Evolutionary conservation across 1,140 invertebrate species (phyloP).

Genomic region (Eulimnadia texana): DNA sequence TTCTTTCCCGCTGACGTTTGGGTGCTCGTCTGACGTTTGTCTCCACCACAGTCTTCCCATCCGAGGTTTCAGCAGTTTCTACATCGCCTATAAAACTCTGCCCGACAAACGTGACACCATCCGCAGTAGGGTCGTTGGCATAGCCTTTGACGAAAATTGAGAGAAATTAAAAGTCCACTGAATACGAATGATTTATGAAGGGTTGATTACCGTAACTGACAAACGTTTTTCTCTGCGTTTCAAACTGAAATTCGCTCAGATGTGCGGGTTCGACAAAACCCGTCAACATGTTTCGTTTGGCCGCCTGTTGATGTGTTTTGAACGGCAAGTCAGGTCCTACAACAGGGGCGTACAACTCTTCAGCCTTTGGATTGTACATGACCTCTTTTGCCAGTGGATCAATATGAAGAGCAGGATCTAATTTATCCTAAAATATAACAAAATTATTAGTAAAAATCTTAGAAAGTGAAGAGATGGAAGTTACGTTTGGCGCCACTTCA

Average conservation of each 20-base stretch:
- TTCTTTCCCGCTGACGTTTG: constrained; percentile 80
- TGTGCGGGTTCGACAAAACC: constrained; percentile 91
- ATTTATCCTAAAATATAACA: constrained; percentile 30
- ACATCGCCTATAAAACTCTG: constrained; percentile 11
- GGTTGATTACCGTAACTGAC: constrained; percentile 56
- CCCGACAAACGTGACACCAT: constrained; percentile 29
- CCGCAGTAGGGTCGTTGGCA: constrained; percentile 82
- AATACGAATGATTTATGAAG: neutral
- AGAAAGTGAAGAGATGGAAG: constrained; percentile 20
- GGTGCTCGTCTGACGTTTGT: constrained; percentile 49
- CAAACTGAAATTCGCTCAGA: constrained; percentile 95
- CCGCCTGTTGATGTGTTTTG: constrained; percentile 71
- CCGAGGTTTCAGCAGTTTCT: constrained; percentile 21
- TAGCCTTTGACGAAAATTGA: constrained; percentile 44
- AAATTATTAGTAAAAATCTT: constrained; percentile 12
- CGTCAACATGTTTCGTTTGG: constrained; percentile 77
- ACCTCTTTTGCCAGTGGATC: constrained; percentile 66
- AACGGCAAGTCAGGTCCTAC: constrained; percentile 84
- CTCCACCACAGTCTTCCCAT: constrained; percentile 80
- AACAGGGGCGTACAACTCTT: constrained; percentile 84
- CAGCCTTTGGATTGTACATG: constrained; percentile 82
- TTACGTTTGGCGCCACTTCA: constrained; percentile 57
- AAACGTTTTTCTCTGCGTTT: constrained; percentile 92
- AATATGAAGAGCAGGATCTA: constrained; percentile 35
- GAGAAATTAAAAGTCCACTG: neutral